These are phyloP conservation scores for Rhagologus leucostigma DNA, from an alignment of 2,113 vertebrate genomes.

Conservation along the genomic window DNA sequence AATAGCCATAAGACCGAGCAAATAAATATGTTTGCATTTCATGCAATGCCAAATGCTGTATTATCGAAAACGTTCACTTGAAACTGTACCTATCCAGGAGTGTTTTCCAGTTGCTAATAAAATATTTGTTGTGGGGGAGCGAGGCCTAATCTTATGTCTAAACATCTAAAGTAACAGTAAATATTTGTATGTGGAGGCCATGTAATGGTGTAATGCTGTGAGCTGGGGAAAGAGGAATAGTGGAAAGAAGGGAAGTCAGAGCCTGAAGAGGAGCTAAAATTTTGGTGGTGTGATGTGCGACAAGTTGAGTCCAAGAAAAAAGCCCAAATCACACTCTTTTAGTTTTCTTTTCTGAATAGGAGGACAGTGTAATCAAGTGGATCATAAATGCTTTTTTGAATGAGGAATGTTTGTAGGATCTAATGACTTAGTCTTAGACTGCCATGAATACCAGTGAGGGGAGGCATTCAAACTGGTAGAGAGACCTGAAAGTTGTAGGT, in stretches of 20 bases:
- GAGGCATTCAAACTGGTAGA: background rate
- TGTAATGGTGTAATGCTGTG: background rate
- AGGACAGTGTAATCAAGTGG: background rate
- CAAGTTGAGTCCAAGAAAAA: background rate
- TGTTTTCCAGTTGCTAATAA: background rate
- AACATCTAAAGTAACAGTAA: background rate
- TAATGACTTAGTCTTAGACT: background rate
- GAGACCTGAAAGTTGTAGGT: background rate
- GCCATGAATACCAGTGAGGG: background rate
- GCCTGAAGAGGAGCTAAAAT: background rate
- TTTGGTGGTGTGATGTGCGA: background rate
- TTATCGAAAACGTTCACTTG: background rate
- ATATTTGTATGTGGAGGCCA: background rate
- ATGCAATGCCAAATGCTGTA: background rate
- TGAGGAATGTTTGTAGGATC: background rate
- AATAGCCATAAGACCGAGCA: background rate
- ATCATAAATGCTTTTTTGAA: background rate
- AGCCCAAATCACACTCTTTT: background rate
- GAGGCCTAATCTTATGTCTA: background rate
- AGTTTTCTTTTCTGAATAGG: background rate
- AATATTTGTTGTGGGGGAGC: background rate
- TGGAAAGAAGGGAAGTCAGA: background rate
- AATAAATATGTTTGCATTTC: background rate
- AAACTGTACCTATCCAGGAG: background rate
- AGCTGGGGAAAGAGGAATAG: background rate